Evolutionary conservation across 2,888 invertebrate genomes (phyloP), one percentile per base, ranked within the genome.

Genomic region (Ptychoptera contaminata): DNA sequence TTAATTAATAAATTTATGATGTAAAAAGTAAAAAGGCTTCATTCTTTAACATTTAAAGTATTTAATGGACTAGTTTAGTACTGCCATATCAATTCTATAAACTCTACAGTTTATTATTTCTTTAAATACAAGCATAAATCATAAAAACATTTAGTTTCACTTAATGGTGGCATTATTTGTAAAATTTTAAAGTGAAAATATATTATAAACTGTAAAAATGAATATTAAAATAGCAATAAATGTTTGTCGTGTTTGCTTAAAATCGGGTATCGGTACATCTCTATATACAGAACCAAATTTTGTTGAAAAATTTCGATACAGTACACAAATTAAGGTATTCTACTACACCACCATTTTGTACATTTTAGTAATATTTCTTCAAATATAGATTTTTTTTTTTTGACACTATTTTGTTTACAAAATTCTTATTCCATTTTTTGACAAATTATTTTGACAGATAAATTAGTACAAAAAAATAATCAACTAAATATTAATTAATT

Each of bases 231-330:
- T 58, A 14, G 57, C 57, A 52, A 56, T 60, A 37, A 56, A 54
- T 46, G 55, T 58, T 32, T 60, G 60, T 37, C 53, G 60, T 5
- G 56, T 58, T 35, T 60, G 60, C 41, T 53, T 59, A 54, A 55
- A 58, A 49, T 51, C 56, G 3, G 55, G 56, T 14, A 45, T 47
- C n/a, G 55, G 56, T 7, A 10, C 43, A 14, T 35, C 40, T 7
- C 36, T 48, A 15, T 46, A 45, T 23, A 15, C 29, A n/a, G 41
- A 40, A 6, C 42, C 23, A 7, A 37, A 34, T 35, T 37, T 29
- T 16, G 34, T 31, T 15, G 43, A 50, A 34, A 42, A 47, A 44
- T 48, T 50, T 37, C 41, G 39, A 11, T 47, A 42, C 46, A 11
- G 45, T 23, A 48, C 50, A 35, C 38, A 44, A 43, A 29, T 50